These are phyloP conservation scores for Cyclophora albipunctata DNA, from an alignment of 2,888 invertebrate species.

Conservation along the genomic window DNA sequence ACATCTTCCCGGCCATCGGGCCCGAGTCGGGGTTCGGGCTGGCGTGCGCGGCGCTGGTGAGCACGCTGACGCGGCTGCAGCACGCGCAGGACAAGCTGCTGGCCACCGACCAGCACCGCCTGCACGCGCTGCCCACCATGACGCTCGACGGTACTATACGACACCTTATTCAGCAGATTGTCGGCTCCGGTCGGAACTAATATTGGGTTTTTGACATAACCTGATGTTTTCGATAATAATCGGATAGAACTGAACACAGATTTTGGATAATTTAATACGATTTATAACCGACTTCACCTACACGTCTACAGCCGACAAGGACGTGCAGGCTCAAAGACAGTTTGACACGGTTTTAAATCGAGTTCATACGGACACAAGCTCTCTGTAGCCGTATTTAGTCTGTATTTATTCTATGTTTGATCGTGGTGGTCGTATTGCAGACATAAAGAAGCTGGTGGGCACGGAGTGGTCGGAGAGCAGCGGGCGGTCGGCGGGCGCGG, in stretches of 20 bases:
- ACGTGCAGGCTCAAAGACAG: too few relatives aligned
- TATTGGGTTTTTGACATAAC: too few relatives aligned
- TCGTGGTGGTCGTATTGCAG: conserved; percentile 31
- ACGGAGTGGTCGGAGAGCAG: conserved; percentile 25
- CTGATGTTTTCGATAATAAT: background rate
- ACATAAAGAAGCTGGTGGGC: conserved; percentile 70
- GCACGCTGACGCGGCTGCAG: conserved; percentile 36
- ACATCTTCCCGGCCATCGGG: conserved; percentile 74
- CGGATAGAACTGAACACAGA: too few relatives aligned
- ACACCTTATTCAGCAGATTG: background rate
- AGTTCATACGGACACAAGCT: too few relatives aligned
- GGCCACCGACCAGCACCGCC: conserved; percentile 43
- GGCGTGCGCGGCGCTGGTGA: conserved; percentile 31
- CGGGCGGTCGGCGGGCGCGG: conserved; percentile 31
- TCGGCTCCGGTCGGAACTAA: too few relatives aligned
- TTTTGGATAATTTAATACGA: too few relatives aligned
- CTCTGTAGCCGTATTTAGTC: too few relatives aligned
- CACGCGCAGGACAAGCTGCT: conserved; percentile 46
- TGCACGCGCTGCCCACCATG: conserved; percentile 45
- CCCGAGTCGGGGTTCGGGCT: conserved; percentile 29
- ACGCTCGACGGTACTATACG: conserved; percentile 33
- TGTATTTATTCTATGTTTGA: background rate
- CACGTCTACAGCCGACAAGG: too few relatives aligned
- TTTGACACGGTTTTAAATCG: too few relatives aligned
- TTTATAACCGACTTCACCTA: too few relatives aligned